These are phyloP conservation scores for Nemurella pictetii DNA, from an alignment of 2,888 invertebrate genomes.

Conservation along the genomic window DNA sequence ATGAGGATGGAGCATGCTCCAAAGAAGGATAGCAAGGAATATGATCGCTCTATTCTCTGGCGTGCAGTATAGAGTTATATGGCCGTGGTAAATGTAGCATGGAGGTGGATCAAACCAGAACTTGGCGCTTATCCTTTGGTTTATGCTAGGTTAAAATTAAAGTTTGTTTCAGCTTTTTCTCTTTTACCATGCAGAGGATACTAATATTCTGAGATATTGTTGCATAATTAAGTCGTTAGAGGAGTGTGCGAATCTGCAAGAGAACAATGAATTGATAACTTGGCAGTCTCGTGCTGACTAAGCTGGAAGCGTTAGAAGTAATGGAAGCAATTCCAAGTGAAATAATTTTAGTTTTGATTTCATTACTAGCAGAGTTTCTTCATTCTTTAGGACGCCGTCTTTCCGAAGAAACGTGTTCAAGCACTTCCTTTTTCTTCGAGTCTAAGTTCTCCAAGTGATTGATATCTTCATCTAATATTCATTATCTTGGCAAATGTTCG, in stretches of 20 bases:
- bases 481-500: slow-evolving; percentile 8
- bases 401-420: background rate
- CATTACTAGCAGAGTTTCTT: background rate
- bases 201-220: background rate
- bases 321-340: background rate
- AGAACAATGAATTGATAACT: background rate
- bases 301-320: background rate
- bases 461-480: slow-evolving; percentile 16
- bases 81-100: too few relatives aligned
- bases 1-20: background rate
- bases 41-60: background rate
- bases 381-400: background rate
- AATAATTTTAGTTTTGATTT: background rate
- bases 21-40: background rate
- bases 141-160: background rate
- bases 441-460: background rate
- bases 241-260: background rate
- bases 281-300: background rate
- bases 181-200: background rate
- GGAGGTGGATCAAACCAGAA: background rate
- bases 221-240: background rate
- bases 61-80: too few relatives aligned
- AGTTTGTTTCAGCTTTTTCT: background rate
- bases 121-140: background rate
- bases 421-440: background rate